Percentiles rank a stretch among this genome's conserved stretches.
These are phyloP conservation scores for Pangasius sanitwongsei DNA, from an alignment of 2,797 vertebrate species.

Conservation along the genomic window DNA sequence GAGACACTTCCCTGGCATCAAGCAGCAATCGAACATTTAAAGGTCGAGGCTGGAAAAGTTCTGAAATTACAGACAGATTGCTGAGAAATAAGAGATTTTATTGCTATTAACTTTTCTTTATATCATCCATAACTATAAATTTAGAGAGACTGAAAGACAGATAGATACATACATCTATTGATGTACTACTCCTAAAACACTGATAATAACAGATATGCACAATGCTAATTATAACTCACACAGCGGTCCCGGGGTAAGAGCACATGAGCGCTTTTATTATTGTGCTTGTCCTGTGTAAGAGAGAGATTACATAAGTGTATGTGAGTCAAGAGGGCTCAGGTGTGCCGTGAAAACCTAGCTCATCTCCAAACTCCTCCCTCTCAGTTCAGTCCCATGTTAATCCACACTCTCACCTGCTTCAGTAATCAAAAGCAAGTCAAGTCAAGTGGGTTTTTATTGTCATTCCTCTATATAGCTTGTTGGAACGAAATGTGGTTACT, in stretches of 20 bases:
- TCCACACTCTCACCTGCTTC: not conserved
- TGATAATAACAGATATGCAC: too few relatives aligned
- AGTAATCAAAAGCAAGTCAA: not conserved
- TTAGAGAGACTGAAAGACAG: not conserved
- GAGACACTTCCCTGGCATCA: not conserved
- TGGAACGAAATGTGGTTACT: not conserved
- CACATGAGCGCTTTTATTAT: too few relatives aligned
- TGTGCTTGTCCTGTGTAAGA: too few relatives aligned
- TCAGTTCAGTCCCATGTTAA: too few relatives aligned
- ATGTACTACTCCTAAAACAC: too few relatives aligned
- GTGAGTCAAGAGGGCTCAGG: too few relatives aligned
- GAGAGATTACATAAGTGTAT: too few relatives aligned
- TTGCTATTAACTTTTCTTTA: not conserved
- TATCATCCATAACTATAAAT: not conserved
- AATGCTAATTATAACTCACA: too few relatives aligned
- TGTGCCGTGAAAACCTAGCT: too few relatives aligned
- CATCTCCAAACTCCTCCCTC: too few relatives aligned
- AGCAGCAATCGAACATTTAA: slow-evolving; percentile 11
- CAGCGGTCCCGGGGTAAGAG: too few relatives aligned
- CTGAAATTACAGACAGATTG: not conserved
- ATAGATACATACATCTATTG: too few relatives aligned
- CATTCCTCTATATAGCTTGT: not conserved
- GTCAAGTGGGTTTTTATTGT: not conserved
- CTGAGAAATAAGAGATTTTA: not conserved
- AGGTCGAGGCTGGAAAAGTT: not conserved